Evolutionary conservation across 2,888 invertebrate species (phyloP).

Genomic region (Apocheima hispidaria): DNA sequence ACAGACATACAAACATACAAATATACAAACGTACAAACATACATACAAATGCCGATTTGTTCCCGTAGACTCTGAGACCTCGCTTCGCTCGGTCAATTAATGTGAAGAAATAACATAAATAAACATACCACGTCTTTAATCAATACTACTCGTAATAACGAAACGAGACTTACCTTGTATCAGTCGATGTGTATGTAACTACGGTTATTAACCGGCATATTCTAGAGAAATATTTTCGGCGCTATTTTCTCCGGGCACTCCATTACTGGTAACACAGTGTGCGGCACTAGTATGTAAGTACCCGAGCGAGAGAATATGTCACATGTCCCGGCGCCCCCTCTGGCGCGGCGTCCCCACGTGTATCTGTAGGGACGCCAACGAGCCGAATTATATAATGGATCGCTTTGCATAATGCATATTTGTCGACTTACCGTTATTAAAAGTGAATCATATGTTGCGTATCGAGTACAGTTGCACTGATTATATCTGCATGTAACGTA

Average conservation of each 20-base stretch:
- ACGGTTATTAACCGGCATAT: constrained; percentile 26
- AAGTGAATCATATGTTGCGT: constrained; percentile 8
- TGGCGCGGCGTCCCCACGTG: constrained; percentile 12
- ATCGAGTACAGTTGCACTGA: not conserved
- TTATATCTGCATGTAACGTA: not conserved
- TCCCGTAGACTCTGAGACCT: too few relatives aligned
- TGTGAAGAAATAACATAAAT: too few relatives aligned
- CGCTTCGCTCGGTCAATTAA: too few relatives aligned
- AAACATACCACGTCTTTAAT: not conserved
- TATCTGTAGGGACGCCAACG: constrained; percentile 61
- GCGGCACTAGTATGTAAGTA: constrained; percentile 70
- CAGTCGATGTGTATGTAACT: constrained; percentile 4
- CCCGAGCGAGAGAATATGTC: constrained; percentile 77
- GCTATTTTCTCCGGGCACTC: constrained; percentile 62
- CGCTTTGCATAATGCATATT: constrained; percentile 57
- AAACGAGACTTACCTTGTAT: constrained; percentile 16
- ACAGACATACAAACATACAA: too few relatives aligned
- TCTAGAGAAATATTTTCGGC: constrained; percentile 51
- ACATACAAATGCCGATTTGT: too few relatives aligned
- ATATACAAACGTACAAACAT: too few relatives aligned
- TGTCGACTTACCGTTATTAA: constrained; percentile 58
- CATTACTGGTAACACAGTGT: constrained; percentile 68
- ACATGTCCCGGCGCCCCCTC: constrained; percentile 63
- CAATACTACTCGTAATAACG: too few relatives aligned
- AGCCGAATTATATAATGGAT: constrained; percentile 72